phyloP scores from a whole-genome alignment of 2,113 vertebrate genomes.

The Sinocyclocheilus grahami region DNA sequence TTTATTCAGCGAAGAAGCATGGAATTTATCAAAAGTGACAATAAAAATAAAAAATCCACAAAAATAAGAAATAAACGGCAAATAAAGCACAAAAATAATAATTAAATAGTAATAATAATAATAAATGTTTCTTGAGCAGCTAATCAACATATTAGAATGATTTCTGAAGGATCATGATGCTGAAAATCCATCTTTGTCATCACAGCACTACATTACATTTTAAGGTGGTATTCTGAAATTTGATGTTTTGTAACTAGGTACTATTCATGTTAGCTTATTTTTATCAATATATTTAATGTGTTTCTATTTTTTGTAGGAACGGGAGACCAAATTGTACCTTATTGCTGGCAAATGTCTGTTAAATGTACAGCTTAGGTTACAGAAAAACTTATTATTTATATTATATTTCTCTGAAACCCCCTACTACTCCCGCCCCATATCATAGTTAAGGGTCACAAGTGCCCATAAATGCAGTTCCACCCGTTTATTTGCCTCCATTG shows the following conservation, averaged over 20 bases:
- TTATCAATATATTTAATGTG: background rate
- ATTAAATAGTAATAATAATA: no score
- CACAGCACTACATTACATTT: no score
- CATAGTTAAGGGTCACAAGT: constrained; percentile 30
- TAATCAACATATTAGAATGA: background rate
- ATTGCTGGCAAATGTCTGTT: background rate
- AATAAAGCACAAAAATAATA: no score
- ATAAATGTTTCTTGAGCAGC: no score
- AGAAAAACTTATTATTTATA: no score
- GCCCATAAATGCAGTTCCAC: background rate
- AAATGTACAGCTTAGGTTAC: constrained; percentile 43
- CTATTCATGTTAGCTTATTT: background rate
- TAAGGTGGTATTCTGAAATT: background rate
- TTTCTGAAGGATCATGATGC: background rate
- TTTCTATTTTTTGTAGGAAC: background rate
- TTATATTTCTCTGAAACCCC: background rate
- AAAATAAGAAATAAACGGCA: no score
- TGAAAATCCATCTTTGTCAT: no score
- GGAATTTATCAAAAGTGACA: background rate
- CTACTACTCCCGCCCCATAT: constrained; percentile 2
- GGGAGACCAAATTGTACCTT: background rate
- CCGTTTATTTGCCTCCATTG: constrained; percentile 22
- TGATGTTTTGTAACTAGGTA: background rate
- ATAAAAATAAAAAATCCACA: no score
- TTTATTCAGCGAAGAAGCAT: background rate